A percentile compares a stretch with the other conserved stretches of the same genome.
Conservation (phyloP, 2,888 invertebrate genomes). For the Pterostichus madidus region DNA sequence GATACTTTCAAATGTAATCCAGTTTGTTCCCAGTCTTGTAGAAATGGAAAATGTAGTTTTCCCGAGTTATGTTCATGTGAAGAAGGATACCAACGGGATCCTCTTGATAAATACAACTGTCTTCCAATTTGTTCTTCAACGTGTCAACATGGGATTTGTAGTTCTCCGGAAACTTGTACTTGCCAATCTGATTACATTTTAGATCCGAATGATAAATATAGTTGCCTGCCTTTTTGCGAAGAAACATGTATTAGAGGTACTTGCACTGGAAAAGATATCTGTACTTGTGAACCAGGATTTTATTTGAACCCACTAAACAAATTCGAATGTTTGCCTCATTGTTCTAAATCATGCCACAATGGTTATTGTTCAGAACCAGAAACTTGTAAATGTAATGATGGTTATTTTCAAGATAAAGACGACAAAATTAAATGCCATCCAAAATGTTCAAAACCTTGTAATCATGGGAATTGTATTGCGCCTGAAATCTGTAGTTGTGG, state of each 20-base stretch:
- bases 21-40: slow-evolving; percentile 71
- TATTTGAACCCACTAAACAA: slow-evolving; percentile 75
- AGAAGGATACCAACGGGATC: slow-evolving; percentile 66
- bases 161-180: slow-evolving; percentile 69
- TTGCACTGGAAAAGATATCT: slow-evolving; percentile 74
- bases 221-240: slow-evolving; percentile 70
- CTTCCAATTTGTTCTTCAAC: slow-evolving; percentile 68
- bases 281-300: slow-evolving; percentile 79
- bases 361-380: slow-evolving; percentile 69
- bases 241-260: slow-evolving; percentile 72
- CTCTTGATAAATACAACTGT: slow-evolving; percentile 66
- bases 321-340: slow-evolving; percentile 74
- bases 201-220: slow-evolving; percentile 69
- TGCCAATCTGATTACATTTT: slow-evolving; percentile 71
- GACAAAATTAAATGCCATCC: slow-evolving; percentile 70
- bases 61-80: slow-evolving; percentile 69
- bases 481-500: slow-evolving; percentile 58
- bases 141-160: slow-evolving; percentile 70
- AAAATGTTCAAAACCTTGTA: slow-evolving; percentile 69
- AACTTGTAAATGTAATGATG: slow-evolving; percentile 73
- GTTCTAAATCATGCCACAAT: slow-evolving; percentile 74
- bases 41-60: slow-evolving; percentile 74
- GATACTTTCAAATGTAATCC: slow-evolving; percentile 54
- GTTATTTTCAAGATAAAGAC: slow-evolving; percentile 76
- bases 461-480: slow-evolving; percentile 68